A percentile compares a stretch with the other conserved stretches of the same genome.
phyloP scores from a whole-genome alignment of 2,888 invertebrate species.

The Lamproptera curius region DNA sequence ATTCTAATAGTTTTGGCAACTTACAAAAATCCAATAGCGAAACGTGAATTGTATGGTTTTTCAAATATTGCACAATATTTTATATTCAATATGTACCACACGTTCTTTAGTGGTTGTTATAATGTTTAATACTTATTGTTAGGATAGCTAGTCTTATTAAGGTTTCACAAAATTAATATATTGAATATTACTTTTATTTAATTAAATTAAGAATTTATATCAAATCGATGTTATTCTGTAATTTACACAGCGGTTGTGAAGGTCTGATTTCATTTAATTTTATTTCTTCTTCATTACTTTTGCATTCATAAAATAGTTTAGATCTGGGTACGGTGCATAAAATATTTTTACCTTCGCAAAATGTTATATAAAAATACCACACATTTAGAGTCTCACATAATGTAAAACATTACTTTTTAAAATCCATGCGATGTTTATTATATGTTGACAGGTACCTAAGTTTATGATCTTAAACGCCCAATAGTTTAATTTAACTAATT shows the following conservation, averaged over 20 bases:
- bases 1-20: neutral
- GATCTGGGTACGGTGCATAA: conserved; percentile 11
- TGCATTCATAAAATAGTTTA: too few species aligned
- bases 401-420: conserved; percentile 4
- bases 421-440: conserved; percentile 5
- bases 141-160: conserved; percentile 22
- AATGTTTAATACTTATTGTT: conserved; percentile 13
- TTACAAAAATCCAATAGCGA: neutral
- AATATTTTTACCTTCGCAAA: neutral
- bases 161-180: conserved; percentile 23
- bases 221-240: conserved; percentile 4
- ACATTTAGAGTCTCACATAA: conserved; percentile 6
- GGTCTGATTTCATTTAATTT: neutral
- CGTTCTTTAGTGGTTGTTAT: conserved; percentile 15
- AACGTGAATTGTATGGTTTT: conserved; percentile 1
- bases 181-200: conserved; percentile 8
- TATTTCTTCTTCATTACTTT: conserved; percentile 10
- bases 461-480: conserved; percentile 46
- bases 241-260: conserved; percentile 3
- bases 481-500: conserved; percentile 55
- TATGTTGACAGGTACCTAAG: conserved; percentile 33
- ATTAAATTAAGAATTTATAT: conserved; percentile 1
- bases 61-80: conserved; percentile 15
- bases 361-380: neutral
- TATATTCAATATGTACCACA: conserved; percentile 14